Base-by-base conservation (phyloP, 2,113 vertebrate species). In the Anhinga anhinga region DNA sequence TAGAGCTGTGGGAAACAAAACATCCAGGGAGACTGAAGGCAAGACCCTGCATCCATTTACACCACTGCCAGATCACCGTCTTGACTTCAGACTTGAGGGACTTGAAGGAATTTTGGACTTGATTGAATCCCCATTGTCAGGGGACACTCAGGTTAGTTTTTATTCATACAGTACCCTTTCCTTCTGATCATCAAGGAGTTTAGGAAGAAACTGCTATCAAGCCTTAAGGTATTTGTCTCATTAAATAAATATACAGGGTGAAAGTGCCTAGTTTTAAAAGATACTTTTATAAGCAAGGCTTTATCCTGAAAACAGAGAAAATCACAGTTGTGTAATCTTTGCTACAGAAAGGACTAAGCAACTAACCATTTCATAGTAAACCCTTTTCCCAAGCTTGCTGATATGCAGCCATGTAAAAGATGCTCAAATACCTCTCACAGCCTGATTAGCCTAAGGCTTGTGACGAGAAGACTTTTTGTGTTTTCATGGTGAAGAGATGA, bases 401-500 rank as follows among this genome's bases (percentile, higher is more conserved):
- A 53, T 93, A 92, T 52, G 42, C 71, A 93, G 38, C 88, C 47
- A 25, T 29, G 47, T 69, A 93, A 66, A 72, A 91, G 81, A 82
- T 80, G n/a, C 23, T 92, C 52, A 71, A 94, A 85, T 83, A 67
- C 11, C 44, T 95, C 62, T 94, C 74, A 93, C 15, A 93, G 67
- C 59, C 40, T 1, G 22, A 84, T 95, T 91, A 94, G 67, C 66
- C 73, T 65, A 72, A 82, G 95, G 88, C 38, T 76, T 96, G 71
- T 78, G 59, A 82, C 11, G 12, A 83, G 81, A 56, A 66, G 40
- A 76, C 23, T 34, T 92, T 93, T 74, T 94, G 70, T 72, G 59
- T 30, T 93, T 97, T 96, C 65, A 96, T 94, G 93, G 77, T 82
- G 72, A 97, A 96, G 53, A 90, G 55, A 95, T 62, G 58, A 94